Evolutionary conservation across 2,113 vertebrate species (phyloP).

Genomic region (Rattus norvegicus): GRCr8 NC_086028.1:98421501-98422000

Average conservation of each 20-base stretch:
- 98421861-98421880: not conserved
- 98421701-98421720: fast-evolving
- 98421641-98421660: not conserved
- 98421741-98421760: not conserved
- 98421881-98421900: not conserved
- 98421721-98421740: not conserved
- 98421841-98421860: not conserved
- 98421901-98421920: not conserved
- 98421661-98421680: not conserved
- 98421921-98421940: not conserved
- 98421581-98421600: slow-evolving; percentile 56
- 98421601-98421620: slow-evolving; percentile 38
- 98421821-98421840: not conserved
- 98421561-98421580: not conserved
- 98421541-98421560: slow-evolving; percentile 68
- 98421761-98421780: not conserved
- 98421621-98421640: not conserved
- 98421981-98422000: too few species aligned
- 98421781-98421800: not conserved
- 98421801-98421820: not conserved
- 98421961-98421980: not conserved
- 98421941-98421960: not conserved
- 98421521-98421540: slow-evolving; percentile 82
- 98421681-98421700: fast-evolving
- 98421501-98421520: slow-evolving; percentile 79